These are phyloP conservation scores for Lobophora halterata DNA, from an alignment of 2,888 invertebrate species.

Conservation along the genomic window DNA sequence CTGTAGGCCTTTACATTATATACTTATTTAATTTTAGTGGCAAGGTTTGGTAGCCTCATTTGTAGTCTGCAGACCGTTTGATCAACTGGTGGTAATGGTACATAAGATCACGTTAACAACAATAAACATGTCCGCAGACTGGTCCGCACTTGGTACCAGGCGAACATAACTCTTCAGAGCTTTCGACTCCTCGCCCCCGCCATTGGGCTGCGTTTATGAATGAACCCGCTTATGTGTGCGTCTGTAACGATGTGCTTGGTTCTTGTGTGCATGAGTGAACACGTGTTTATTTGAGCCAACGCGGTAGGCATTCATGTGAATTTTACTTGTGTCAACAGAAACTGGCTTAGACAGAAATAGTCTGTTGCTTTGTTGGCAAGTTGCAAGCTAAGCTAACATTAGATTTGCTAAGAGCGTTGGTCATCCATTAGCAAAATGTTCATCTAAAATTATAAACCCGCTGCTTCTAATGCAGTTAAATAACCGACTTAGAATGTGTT, in stretches of 20 bases:
- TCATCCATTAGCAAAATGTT: conserved; percentile 15
- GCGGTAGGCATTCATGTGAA: conserved; percentile 77
- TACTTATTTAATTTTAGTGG: too few species aligned
- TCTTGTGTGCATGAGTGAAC: conserved; percentile 51
- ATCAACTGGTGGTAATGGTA: conserved; percentile 33
- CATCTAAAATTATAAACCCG: conserved; percentile 9
- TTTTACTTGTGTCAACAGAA: conserved; percentile 75
- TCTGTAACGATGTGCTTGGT: conserved; percentile 24
- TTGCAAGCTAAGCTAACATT: conserved; percentile 41
- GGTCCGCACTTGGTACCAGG: conserved; percentile 64
- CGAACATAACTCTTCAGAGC: conserved; percentile 48
- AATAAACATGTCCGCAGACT: conserved; percentile 70
- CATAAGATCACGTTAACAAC: conserved; percentile 41
- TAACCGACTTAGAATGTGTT: neutral
- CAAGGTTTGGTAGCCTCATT: neutral
- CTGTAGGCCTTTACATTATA: too few species aligned
- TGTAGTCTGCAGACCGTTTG: neutral
- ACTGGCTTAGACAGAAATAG: conserved; percentile 69
- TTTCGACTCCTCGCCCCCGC: conserved; percentile 54
- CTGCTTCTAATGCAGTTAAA: neutral
- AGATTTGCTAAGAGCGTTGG: conserved; percentile 23
- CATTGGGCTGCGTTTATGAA: conserved; percentile 63
- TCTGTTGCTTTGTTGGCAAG: conserved; percentile 67
- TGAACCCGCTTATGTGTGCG: conserved; percentile 60
- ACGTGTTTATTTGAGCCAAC: conserved; percentile 72